Percentiles rank a stretch among this genome's conserved stretches.
These are phyloP conservation scores for Perizoma affinitatum DNA, from an alignment of 2,888 invertebrate genomes.

Conservation along the genomic window DNA sequence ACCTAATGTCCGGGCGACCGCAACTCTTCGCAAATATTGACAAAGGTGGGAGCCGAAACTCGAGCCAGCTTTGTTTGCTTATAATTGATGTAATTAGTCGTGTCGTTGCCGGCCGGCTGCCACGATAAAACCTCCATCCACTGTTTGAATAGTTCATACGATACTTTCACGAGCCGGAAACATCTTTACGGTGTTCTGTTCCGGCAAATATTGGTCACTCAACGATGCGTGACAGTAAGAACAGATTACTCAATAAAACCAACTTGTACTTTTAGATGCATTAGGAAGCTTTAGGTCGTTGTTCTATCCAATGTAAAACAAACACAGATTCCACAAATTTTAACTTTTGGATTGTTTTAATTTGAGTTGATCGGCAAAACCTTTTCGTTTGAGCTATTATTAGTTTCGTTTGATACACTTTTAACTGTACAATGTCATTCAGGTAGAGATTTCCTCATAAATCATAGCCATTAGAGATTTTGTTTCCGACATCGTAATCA, in stretches of 20 bases:
- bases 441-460: no score
- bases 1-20: constrained; percentile 29
- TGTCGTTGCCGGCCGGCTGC: constrained; percentile 75
- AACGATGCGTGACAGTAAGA: constrained; percentile 72
- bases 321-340: not conserved
- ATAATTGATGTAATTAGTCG: constrained; percentile 85
- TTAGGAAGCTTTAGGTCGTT: constrained; percentile 14
- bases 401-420: no score
- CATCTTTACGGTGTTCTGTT: constrained; percentile 76
- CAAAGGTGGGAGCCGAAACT: constrained; percentile 81
- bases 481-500: no score
- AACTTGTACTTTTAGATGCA: constrained; percentile 13
- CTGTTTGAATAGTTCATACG: constrained; percentile 78
- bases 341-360: not conserved
- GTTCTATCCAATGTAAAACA: not conserved
- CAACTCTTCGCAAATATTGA: constrained; percentile 74
- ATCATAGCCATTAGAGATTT: no score
- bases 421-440: no score
- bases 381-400: no score
- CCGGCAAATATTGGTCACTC: constrained; percentile 80
- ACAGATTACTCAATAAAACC: constrained; percentile 51
- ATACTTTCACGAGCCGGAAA: constrained; percentile 81
- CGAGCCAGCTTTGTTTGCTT: constrained; percentile 74
- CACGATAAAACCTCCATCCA: constrained; percentile 61
- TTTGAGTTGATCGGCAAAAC: no score